Percentiles rank a stretch among this genome's conserved stretches.
Evolutionary conservation across 2,888 invertebrate genomes (phyloP).

Genomic region (Philopedon plagiatum): DNA sequence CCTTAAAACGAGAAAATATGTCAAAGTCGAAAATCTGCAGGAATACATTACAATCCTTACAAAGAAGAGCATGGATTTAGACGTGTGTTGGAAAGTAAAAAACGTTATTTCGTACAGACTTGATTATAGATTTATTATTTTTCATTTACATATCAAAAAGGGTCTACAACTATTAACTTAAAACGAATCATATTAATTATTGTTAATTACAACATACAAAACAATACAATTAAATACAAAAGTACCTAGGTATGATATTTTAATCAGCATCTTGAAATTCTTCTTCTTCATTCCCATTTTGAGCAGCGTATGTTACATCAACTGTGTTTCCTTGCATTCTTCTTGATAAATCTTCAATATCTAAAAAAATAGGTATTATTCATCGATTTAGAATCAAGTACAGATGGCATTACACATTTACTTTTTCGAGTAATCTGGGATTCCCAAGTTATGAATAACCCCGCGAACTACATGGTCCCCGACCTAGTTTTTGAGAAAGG

Average conservation of each 20-base stretch:
- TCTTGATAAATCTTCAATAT: constrained; percentile 62
- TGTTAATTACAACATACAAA: not conserved
- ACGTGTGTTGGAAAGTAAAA: too few relatives aligned
- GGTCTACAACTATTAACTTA: not conserved
- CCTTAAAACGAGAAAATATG: too few relatives aligned
- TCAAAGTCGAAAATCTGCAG: too few relatives aligned
- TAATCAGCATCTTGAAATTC: constrained; percentile 75
- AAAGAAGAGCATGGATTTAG: too few relatives aligned
- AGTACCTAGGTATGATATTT: constrained; percentile 34
- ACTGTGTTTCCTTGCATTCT: constrained; percentile 67
- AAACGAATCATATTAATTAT: not conserved
- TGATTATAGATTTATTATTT: constrained; percentile 10
- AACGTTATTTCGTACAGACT: too few relatives aligned
- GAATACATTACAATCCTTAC: too few relatives aligned
- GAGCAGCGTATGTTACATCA: constrained; percentile 62
- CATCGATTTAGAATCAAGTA: not conserved
- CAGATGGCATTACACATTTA: too few relatives aligned
- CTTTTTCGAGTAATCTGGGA: too few relatives aligned
- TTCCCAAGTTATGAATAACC: too few relatives aligned
- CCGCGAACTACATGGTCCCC: too few relatives aligned
- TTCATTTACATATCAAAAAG: constrained; percentile 11
- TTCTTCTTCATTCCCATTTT: constrained; percentile 66
- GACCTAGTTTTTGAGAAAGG: too few relatives aligned
- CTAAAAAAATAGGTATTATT: constrained; percentile 52
- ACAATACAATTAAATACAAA: constrained; percentile 5